These are phyloP conservation scores for Agrilus planipennis DNA, from an alignment of 1,140 invertebrate genomes.

Conservation along the genomic window DNA sequence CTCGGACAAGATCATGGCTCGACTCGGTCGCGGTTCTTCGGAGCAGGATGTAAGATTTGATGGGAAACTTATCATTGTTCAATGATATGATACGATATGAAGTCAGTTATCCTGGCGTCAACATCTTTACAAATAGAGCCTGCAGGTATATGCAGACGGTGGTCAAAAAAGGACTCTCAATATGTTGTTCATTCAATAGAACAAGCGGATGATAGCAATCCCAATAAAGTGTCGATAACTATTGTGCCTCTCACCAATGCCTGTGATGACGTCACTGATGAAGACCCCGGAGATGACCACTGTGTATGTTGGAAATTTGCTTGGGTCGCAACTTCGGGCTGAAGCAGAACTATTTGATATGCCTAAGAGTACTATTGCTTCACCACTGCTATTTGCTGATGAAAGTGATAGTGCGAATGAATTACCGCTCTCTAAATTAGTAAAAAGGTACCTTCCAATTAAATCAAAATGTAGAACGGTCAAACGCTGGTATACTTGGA, in stretches of 20 bases:
- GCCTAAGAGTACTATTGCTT: too few species aligned
- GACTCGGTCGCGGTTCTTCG: conserved; percentile 9
- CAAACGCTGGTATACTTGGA: background rate
- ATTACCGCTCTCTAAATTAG: too few species aligned
- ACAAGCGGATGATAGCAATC: too few species aligned
- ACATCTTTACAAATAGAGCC: conserved; percentile 7
- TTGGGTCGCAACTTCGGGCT: background rate
- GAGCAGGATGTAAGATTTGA: conserved; percentile 8
- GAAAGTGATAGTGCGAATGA: too few species aligned
- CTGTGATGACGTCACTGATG: background rate
- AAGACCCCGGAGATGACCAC: background rate
- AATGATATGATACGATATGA: conserved; percentile 14
- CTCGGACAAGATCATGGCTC: conserved; percentile 12
- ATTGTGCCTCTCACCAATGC: background rate
- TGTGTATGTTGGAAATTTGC: background rate
- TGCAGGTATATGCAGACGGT: conserved; percentile 18
- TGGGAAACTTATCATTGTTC: conserved; percentile 13
- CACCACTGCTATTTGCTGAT: too few species aligned
- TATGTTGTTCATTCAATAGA: too few species aligned
- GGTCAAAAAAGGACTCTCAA: conserved; percentile 25
- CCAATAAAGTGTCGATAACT: too few species aligned
- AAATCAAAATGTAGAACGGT: too few species aligned
- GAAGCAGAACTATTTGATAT: too few species aligned
- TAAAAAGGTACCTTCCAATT: too few species aligned
- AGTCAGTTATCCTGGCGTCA: conserved; percentile 11